Percentiles rank a stretch among this genome's conserved stretches.
Evolutionary conservation across 1,140 invertebrate genomes (phyloP).

Genomic region (Drosophila ohnishii): DNA sequence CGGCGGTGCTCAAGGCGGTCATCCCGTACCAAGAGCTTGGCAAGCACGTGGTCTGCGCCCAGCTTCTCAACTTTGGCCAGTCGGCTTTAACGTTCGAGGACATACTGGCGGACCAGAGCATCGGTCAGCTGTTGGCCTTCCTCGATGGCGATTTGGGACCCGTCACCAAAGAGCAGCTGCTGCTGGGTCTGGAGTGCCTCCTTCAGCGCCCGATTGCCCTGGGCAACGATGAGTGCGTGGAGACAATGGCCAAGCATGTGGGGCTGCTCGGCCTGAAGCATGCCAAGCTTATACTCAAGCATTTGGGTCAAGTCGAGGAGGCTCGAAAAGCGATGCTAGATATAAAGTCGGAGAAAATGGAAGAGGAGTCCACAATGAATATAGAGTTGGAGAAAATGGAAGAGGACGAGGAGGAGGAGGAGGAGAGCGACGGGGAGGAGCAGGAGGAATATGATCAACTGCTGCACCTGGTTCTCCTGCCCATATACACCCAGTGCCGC

Average conservation of each 20-base stretch:
- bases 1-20: conserved; percentile 25
- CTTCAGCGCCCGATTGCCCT: conserved; percentile 42
- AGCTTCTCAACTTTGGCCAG: conserved; percentile 48
- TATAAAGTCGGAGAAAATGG: not conserved
- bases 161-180: conserved; percentile 4
- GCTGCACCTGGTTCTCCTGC: conserved; percentile 6
- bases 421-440: not conserved
- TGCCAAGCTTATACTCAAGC: conserved; percentile 19
- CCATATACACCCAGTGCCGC: conserved; percentile 10
- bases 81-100: conserved; percentile 49
- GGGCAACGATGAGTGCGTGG: conserved; percentile 70
- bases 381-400: too few relatives aligned
- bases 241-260: conserved; percentile 47
- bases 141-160: conserved; percentile 47
- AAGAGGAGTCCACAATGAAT: not conserved
- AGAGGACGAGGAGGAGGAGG: not conserved
- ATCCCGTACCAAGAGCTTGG: not conserved
- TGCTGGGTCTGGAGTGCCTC: conserved; percentile 37
- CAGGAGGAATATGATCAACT: conserved; percentile 3
- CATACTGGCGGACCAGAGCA: conserved; percentile 24
- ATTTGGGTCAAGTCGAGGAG: conserved; percentile 11
- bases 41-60: conserved; percentile 26
- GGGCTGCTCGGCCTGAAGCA: conserved; percentile 28
- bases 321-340: not conserved
- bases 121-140: conserved; percentile 62